A percentile compares a stretch with the other conserved stretches of the same genome.
Evolutionary conservation across 2,797 vertebrate species (phyloP).

Genomic region (Gymnoscopelus braueri): DNA sequence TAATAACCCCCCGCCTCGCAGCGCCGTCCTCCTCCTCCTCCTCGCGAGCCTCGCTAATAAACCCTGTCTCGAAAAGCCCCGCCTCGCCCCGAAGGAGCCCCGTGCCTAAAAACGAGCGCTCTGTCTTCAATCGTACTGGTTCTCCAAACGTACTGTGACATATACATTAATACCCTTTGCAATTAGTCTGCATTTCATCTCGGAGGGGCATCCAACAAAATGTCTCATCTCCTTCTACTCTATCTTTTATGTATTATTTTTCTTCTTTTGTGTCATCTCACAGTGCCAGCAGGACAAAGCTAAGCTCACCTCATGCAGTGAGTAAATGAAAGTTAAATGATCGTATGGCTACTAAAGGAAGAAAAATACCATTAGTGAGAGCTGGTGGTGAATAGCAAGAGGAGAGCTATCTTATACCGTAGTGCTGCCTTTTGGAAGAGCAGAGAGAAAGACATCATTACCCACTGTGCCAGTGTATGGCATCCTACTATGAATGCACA

Average conservation of each 20-base stretch:
- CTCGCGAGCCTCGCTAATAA: no score
- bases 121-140: no score
- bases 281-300: conserved; percentile 55
- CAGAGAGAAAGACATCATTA: conserved; percentile 70
- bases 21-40: no score
- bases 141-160: no score
- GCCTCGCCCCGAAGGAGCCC: no score
- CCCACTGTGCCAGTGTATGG: conserved; percentile 40
- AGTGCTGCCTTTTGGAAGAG: conserved; percentile 50
- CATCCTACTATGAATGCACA: conserved; percentile 39
- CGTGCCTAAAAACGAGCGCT: no score
- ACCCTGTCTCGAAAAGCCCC: no score
- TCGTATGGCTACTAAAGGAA: conserved; percentile 55
- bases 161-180: conserved; percentile 54
- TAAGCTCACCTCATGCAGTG: conserved; percentile 67
- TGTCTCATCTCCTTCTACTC: conserved; percentile 50
- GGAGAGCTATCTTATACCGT: conserved; percentile 22
- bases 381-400: conserved; percentile 48
- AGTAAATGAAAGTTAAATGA: conserved; percentile 77
- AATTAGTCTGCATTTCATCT: conserved; percentile 63
- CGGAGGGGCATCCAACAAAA: conserved; percentile 40
- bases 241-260: conserved; percentile 47
- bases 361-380: conserved; percentile 63
- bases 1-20: no score
- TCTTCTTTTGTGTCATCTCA: no score